These are phyloP conservation scores for Eurypyga helias DNA, from an alignment of 2,113 vertebrate genomes.

Conservation along the genomic window DNA sequence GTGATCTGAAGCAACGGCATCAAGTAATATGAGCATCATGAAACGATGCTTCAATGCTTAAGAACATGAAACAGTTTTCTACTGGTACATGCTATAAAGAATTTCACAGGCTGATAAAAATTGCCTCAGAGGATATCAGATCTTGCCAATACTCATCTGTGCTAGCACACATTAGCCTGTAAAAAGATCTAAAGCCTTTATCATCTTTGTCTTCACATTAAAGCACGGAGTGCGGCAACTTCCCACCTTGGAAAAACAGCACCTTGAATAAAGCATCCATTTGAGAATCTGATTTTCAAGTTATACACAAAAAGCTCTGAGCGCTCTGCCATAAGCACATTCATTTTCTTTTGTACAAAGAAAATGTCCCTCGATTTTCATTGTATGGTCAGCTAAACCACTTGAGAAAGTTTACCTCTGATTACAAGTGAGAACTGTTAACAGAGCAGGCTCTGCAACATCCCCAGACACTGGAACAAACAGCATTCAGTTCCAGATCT, in stretches of 20 bases:
- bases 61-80: neutral
- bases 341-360: neutral
- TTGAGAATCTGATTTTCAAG: neutral
- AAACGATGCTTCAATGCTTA: neutral
- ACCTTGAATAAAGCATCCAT: neutral
- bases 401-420: neutral
- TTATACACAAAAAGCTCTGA: neutral
- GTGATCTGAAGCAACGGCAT: rapidly evolving
- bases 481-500: neutral
- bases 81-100: neutral
- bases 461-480: neutral
- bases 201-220: neutral
- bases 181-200: neutral
- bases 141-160: neutral
- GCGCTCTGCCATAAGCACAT: neutral
- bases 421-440: neutral
- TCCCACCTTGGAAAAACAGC: neutral
- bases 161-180: neutral
- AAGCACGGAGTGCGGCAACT: neutral
- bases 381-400: neutral
- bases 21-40: neutral
- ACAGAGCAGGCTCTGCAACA: neutral
- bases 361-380: neutral
- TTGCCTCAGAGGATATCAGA: neutral
- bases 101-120: neutral